Evolutionary conservation across 2,797 vertebrate species (phyloP).

Genomic region (Thripadectes ignobilis): DNA sequence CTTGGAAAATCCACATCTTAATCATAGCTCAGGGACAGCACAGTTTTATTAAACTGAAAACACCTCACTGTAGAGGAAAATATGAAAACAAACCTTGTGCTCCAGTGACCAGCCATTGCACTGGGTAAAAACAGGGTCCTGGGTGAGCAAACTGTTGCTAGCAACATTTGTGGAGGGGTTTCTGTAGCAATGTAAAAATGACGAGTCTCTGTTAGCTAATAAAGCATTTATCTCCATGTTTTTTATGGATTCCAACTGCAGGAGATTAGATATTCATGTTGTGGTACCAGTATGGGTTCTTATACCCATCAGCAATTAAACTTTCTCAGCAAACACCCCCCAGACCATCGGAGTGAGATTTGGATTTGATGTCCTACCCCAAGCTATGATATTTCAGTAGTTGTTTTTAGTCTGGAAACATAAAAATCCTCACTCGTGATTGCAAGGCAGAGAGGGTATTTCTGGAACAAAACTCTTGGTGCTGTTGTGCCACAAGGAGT

Average conservation of each 20-base stretch:
- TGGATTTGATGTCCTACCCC: background rate
- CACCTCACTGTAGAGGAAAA: background rate
- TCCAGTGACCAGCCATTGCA: background rate
- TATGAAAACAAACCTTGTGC: background rate
- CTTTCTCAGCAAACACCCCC: background rate
- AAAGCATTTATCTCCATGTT: background rate
- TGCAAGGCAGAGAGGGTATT: background rate
- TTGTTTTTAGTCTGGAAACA: background rate
- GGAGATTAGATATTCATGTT: background rate
- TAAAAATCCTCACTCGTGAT: background rate
- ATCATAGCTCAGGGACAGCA: background rate
- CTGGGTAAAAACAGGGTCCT: background rate
- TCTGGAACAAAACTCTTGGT: rapidly evolving
- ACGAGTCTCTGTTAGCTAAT: background rate
- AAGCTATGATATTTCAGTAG: background rate
- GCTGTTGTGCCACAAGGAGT: background rate
- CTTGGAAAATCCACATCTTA: background rate
- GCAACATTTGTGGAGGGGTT: background rate
- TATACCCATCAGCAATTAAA: background rate
- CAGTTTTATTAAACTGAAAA: slow-evolving; percentile 36
- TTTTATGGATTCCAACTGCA: background rate
- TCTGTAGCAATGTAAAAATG: background rate
- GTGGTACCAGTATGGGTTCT: background rate
- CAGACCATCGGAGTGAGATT: background rate
- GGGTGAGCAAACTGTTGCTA: background rate